These are phyloP conservation scores for Pipistrellus pipistrellus DNA, from an alignment of 2,797 vertebrate genomes.

Conservation along the genomic window DNA sequence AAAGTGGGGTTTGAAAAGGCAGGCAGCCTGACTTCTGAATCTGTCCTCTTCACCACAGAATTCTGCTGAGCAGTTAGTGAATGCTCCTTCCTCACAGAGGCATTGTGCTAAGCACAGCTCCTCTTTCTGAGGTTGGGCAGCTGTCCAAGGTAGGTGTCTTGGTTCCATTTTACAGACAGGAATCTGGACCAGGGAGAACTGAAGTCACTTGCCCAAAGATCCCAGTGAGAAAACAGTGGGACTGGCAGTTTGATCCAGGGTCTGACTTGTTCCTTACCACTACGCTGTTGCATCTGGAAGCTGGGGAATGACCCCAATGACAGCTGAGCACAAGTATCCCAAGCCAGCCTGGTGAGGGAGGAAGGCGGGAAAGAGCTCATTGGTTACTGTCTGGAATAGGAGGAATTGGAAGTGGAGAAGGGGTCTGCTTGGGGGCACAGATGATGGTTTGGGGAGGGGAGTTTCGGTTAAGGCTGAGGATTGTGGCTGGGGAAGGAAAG, in stretches of 20 bases:
- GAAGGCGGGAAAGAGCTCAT: background rate
- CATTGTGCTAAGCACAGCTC: background rate
- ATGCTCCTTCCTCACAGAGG: background rate
- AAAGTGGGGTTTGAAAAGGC: background rate
- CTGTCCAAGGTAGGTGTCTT: background rate
- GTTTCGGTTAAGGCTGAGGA: background rate
- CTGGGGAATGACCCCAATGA: background rate
- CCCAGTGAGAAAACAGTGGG: background rate
- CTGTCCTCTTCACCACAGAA: background rate
- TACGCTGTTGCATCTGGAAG: background rate
- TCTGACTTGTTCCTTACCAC: background rate
- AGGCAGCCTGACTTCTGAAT: background rate
- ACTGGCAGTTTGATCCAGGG: background rate
- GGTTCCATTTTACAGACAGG: constrained; percentile 10
- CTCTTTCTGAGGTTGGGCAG: background rate
- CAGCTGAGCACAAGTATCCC: background rate
- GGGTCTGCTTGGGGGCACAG: background rate
- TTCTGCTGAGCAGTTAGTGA: background rate
- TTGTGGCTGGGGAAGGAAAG: background rate
- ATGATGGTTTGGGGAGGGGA: background rate
- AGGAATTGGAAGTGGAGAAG: background rate
- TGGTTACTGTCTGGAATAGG: background rate
- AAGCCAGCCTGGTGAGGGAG: background rate
- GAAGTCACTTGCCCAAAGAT: background rate
- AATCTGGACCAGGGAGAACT: background rate